Percentiles rank a stretch among this genome's conserved stretches.
These are phyloP conservation scores for Scaptomyza pallida DNA, from an alignment of 1,140 invertebrate species.

Conservation along the genomic window DNA sequence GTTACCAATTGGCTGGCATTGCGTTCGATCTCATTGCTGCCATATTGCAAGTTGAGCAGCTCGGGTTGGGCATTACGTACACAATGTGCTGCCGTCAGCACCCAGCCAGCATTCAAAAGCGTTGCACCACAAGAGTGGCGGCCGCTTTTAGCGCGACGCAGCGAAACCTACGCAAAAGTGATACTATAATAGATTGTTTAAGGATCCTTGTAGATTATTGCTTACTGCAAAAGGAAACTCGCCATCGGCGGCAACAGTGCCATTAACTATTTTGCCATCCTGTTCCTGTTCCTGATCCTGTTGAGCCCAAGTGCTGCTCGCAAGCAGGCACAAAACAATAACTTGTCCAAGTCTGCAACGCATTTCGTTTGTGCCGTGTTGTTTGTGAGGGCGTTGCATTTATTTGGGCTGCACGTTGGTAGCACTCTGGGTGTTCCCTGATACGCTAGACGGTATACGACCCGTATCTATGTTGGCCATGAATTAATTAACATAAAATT, in stretches of 20 bases:
- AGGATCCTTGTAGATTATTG: neutral
- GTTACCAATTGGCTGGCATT: constrained; percentile 55
- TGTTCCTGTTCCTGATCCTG: constrained; percentile 15
- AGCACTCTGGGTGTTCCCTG: neutral
- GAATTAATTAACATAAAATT: constrained; percentile 32
- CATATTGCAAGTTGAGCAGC: constrained; percentile 65
- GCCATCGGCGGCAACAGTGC: constrained; percentile 53
- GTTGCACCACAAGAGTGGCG: constrained; percentile 78
- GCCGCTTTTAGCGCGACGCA: constrained; percentile 62
- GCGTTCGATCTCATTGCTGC: constrained; percentile 46
- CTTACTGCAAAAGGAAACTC: constrained; percentile 73
- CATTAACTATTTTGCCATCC: constrained; percentile 73
- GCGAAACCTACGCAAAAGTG: constrained; percentile 46
- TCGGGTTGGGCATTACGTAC: constrained; percentile 36
- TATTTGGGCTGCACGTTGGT: constrained; percentile 4
- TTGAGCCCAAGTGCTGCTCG: neutral
- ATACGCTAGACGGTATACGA: constrained; percentile 10
- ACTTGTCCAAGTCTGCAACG: constrained; percentile 7
- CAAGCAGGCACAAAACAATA: constrained; percentile 2
- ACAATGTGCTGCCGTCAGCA: constrained; percentile 76
- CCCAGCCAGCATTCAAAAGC: constrained; percentile 71
- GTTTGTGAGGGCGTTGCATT: constrained; percentile 12
- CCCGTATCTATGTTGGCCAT: constrained; percentile 27
- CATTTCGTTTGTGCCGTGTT: constrained; percentile 12
- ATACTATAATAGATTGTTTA: neutral